A percentile compares a stretch with the other conserved stretches of the same genome.
Evolutionary conservation across 2,888 invertebrate species (phyloP).

Genomic region (Spatulosminthurus flaviceps): DNA sequence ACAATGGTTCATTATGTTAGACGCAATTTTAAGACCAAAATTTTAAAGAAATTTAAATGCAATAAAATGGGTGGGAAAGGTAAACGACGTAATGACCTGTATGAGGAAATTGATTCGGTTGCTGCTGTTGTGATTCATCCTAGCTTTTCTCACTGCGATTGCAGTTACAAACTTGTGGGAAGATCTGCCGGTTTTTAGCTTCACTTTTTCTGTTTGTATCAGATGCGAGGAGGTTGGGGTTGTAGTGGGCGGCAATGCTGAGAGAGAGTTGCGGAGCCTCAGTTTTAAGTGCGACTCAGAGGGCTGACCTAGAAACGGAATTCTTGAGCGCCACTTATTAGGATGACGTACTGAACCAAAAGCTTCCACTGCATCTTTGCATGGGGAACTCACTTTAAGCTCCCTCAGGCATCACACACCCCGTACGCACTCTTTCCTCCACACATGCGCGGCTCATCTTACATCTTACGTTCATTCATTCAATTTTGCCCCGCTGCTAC

Average conservation of each 20-base stretch:
- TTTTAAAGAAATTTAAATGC: neutral
- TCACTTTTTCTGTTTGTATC: neutral
- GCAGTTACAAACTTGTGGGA: too few species aligned
- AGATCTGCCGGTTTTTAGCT: too few species aligned
- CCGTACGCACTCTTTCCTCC: slow-evolving; percentile 1
- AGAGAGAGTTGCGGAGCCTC: slow-evolving; percentile 12
- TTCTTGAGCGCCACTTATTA: slow-evolving; percentile 58
- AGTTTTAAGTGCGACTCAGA: slow-evolving; percentile 44
- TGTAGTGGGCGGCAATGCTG: neutral
- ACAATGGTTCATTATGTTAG: too few species aligned
- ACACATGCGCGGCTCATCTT: neutral
- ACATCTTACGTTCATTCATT: neutral
- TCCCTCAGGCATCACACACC: slow-evolving; percentile 13
- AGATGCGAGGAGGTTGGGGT: neutral
- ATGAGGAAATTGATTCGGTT: slow-evolving; percentile 56
- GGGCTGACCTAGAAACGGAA: slow-evolving; percentile 59
- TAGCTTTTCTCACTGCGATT: neutral
- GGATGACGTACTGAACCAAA: slow-evolving; percentile 53
- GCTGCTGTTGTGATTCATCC: slow-evolving; percentile 11
- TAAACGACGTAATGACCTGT: slow-evolving; percentile 52
- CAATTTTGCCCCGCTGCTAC: too few species aligned
- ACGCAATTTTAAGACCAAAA: too few species aligned
- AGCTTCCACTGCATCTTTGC: slow-evolving; percentile 48
- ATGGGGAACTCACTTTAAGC: neutral
- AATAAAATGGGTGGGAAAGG: neutral